phyloP scores from a whole-genome alignment of 2,888 invertebrate genomes.

The Lithosia quadra region DNA sequence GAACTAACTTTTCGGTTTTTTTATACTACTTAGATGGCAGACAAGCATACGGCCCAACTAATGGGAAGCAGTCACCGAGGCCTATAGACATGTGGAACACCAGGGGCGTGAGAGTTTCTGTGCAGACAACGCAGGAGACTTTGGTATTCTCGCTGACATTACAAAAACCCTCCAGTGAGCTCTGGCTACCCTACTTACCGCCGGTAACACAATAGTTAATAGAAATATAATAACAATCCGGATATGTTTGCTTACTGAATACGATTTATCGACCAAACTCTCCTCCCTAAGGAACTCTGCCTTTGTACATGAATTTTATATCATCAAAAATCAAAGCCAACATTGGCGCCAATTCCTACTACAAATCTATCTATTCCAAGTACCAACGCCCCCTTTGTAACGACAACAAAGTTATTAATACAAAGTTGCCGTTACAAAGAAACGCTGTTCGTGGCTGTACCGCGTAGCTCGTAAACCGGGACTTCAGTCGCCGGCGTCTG shows the following conservation, averaged over 20 bases:
- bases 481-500: conserved; percentile 71
- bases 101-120: too few species aligned
- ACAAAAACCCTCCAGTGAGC: too few species aligned
- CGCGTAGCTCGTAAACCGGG: conserved; percentile 68
- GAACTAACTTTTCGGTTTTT: too few species aligned
- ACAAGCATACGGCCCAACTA: too few species aligned
- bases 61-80: too few species aligned
- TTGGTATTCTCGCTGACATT: too few species aligned
- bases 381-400: conserved; percentile 47
- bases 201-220: too few species aligned
- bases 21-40: too few species aligned
- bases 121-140: too few species aligned
- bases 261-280: neutral
- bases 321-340: conserved; percentile 36
- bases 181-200: too few species aligned
- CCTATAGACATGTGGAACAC: too few species aligned
- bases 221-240: too few species aligned
- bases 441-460: conserved; percentile 61
- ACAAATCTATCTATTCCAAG: conserved; percentile 56
- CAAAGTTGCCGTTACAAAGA: conserved; percentile 72
- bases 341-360: conserved; percentile 67
- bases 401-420: conserved; percentile 41
- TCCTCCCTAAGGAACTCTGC: neutral
- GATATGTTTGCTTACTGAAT: neutral
- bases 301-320: conserved; percentile 15